Conservation (phyloP, 2,113 vertebrate species). For the Macquaria ambigua region DNA sequence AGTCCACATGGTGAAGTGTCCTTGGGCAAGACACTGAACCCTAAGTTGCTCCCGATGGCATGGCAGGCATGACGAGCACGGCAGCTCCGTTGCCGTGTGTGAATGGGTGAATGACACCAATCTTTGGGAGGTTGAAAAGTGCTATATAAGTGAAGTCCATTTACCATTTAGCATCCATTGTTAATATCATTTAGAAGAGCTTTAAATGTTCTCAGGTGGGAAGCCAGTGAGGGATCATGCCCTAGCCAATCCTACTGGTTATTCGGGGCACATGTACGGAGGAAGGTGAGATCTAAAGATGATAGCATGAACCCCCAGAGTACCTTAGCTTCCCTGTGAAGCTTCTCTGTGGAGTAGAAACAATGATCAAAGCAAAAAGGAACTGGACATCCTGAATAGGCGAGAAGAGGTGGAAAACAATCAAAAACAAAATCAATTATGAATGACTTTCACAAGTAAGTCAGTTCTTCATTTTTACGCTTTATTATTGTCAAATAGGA, state of each 20-base stretch:
- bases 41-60: no score
- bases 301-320: not conserved
- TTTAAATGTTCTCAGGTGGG: not conserved
- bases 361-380: not conserved
- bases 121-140: no score
- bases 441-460: not conserved
- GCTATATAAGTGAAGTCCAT: no score
- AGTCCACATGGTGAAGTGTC: no score
- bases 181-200: not conserved
- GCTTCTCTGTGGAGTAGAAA: not conserved
- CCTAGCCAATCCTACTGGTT: not conserved
- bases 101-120: no score
- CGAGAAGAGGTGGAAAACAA: not conserved
- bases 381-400: not conserved
- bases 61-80: no score
- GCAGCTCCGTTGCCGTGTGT: no score
- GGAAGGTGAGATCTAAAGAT: not conserved
- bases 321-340: not conserved
- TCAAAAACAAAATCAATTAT: not conserved
- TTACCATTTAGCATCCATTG: no score
- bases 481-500: not conserved
- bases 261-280: not conserved
- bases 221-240: constrained; percentile 3
- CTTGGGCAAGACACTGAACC: no score
- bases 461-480: not conserved